Evolutionary conservation across 1,140 invertebrate species (phyloP).

Genomic region (Papilio polytes): DNA sequence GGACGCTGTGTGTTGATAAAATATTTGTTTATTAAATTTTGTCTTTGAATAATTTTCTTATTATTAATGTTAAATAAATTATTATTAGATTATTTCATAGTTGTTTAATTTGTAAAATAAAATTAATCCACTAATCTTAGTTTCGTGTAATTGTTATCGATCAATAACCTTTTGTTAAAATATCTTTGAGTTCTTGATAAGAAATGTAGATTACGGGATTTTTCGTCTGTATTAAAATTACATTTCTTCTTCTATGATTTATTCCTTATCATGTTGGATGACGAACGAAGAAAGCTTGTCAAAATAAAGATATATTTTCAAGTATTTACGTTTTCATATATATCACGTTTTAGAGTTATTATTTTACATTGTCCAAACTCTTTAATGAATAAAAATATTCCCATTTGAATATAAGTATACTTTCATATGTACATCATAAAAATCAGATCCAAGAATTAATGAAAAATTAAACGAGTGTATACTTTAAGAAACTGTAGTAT

Average conservation of each 20-base stretch:
- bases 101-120: neutral
- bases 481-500: too few species aligned
- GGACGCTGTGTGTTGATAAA: neutral
- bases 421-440: too few species aligned
- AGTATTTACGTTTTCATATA: too few species aligned
- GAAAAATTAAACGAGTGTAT: too few species aligned
- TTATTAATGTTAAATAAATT: neutral
- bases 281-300: neutral
- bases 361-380: too few species aligned
- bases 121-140: neutral
- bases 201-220: slow-evolving; percentile 7
- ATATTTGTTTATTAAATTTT: neutral
- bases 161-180: slow-evolving; percentile 26
- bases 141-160: slow-evolving; percentile 15
- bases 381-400: too few species aligned
- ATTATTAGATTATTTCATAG: neutral
- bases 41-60: neutral
- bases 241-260: neutral
- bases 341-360: too few species aligned
- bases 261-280: neutral
- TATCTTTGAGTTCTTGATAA: neutral
- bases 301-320: neutral
- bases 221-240: slow-evolving; percentile 8
- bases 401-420: too few species aligned
- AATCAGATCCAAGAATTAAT: too few species aligned